Conservation (phyloP, 2,888 invertebrate genomes). For the Ochropacha duplaris region DNA sequence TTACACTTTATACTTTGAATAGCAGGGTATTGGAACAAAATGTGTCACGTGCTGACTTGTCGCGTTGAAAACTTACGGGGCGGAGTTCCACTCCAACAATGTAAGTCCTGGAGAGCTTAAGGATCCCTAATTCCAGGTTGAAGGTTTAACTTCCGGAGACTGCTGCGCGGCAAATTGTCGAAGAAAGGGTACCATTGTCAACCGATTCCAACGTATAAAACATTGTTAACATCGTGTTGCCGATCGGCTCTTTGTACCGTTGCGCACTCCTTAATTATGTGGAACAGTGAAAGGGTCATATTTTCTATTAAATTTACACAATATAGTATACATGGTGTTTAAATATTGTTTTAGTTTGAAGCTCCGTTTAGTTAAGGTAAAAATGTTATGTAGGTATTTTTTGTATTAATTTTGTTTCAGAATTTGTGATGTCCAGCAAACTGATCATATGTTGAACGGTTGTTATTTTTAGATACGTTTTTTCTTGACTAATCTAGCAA, state of each 20-base stretch:
- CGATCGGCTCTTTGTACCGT: conserved; percentile 73
- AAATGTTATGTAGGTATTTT: no score
- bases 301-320: conserved; percentile 80
- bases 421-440: no score
- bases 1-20: conserved; percentile 15
- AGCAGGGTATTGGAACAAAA: conserved; percentile 37
- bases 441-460: no score
- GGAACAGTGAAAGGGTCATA: conserved; percentile 81
- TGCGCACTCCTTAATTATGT: conserved; percentile 80
- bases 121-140: conserved; percentile 72
- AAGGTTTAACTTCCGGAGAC: conserved; percentile 73
- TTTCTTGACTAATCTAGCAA: no score
- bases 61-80: conserved; percentile 61
- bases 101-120: conserved; percentile 68
- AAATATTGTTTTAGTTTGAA: conserved; percentile 9
- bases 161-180: conserved; percentile 76
- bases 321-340: conserved; percentile 55
- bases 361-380: neutral
- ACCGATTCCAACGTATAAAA: conserved; percentile 80
- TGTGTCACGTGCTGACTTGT: conserved; percentile 71
- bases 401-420: no score
- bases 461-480: no score
- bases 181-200: conserved; percentile 81
- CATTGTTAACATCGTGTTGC: conserved; percentile 75
- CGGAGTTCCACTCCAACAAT: conserved; percentile 69